Base-by-base conservation (phyloP, 1,140 invertebrate species). In the Halictus rubicundus region DNA sequence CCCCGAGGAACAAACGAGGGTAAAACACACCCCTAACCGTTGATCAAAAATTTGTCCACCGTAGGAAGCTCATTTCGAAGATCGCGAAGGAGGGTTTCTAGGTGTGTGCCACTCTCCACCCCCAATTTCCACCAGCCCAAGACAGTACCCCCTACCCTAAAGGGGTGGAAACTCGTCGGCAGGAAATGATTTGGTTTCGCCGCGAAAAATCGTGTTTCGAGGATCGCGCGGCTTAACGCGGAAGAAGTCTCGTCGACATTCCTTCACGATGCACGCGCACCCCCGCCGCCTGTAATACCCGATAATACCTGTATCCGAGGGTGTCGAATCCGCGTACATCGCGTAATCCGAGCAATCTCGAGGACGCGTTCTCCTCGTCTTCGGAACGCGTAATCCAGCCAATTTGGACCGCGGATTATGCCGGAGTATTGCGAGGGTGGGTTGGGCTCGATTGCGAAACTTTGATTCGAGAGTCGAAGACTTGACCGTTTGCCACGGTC, bases 281-380 rank as follows among this genome's bases (percentile, higher is more conserved):
- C 60, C 74, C 71, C 77, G 52, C 19, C 59, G 3, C 0, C 46
- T 1, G 68, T 88, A 89, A 89, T 89, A 82, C 80, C 74, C 81
- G 82, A 87, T 88, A 88, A 89, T 86, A 76, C 85, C 78, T 83
- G 76, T 86, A 89, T 88, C 89, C 77, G 82, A 66, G 75, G 54
- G 42, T 54, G 52, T 59, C 65, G 42, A 59, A 75, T 59, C 52
- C 60, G 71, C 64, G 78, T 68, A 82, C 78, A 82, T 86, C 79
- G 78, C 79, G 82, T 90, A 90, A 90, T 90, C 89, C 89, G 60
- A 79, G 79, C 89, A 90, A 90, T 90, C 89, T 89, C 83, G 88
- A 84, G 87, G 79, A 89, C 84, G 87, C 88, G 78, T 87, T 84
- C 83, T 70, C 84, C 82, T 70, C 85, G 85, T 89, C 89, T 83